Evolutionary conservation across 2,888 invertebrate species (phyloP), one percentile per base, ranked within the genome.

Genomic region (Brenthis daphne): DNA sequence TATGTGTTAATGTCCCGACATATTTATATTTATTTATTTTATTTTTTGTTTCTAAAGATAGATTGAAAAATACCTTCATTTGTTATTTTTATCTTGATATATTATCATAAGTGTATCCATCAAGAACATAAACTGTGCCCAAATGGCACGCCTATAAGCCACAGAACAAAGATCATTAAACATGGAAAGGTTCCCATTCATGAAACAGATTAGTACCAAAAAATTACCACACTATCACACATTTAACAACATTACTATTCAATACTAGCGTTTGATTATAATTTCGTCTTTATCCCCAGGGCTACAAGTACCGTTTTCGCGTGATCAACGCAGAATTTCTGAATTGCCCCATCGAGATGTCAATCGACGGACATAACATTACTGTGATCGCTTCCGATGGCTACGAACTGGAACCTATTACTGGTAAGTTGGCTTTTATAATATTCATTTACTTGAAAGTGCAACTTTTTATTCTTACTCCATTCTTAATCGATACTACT

Each of bases 241-340:
- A 24, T 29, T 16, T 50, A 43, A 20, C 37, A 37, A 13, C 3
- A 61, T 33, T 61, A 12, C 16, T 33, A 43, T 37, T 37, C 14
- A 11, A 11, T 1, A 16, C 43, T 14, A 50, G 11, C n/a, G 3
- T 24, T 55, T 50, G 69, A 64, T 53, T 56, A 61, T 16, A 75
- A 66, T 63, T 14, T 64, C 24, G 65, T 65, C 70, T 73, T 79
- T 82, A 74, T 69, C 81, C 87, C 81, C 20, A 96, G 94, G 96
- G 96, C 12, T 94, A 94, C 76, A 94, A 95, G 71, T 97, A 98
- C 82, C 94, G 97, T 66, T 96, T 98, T 79, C 94, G 98, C 37
- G 87, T 97, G 61, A 96, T 98, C 78, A 97, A 97, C 79, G 96
- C 97, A 0, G 97, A 97, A 80, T 97, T 97, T 81, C 93, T 98